phyloP scores from a whole-genome alignment of 2,888 invertebrate genomes.

The Pachymerium ferrugineum region DNA sequence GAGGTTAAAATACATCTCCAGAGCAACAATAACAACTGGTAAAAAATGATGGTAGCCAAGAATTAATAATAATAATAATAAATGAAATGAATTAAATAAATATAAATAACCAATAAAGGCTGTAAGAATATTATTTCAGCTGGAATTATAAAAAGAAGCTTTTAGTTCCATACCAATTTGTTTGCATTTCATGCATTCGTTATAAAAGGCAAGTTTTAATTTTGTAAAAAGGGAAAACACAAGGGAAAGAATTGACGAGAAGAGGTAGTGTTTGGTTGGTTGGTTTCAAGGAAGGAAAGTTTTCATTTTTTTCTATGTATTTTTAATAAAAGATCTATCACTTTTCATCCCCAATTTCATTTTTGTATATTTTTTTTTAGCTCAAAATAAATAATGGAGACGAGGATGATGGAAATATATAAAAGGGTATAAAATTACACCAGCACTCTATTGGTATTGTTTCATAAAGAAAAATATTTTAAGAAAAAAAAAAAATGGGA shows the following conservation, averaged over 20 bases:
- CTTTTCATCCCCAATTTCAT: constrained; percentile 6
- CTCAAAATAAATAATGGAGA: constrained; percentile 5
- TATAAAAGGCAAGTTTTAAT: background rate
- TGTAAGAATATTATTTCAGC: constrained; percentile 6
- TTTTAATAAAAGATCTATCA: background rate
- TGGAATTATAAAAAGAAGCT: constrained; percentile 7
- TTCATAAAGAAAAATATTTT: constrained; percentile 2
- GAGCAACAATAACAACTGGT: constrained; percentile 15
- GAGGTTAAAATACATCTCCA: constrained; percentile 10
- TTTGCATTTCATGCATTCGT: background rate
- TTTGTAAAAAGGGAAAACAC: background rate
- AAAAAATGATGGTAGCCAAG: constrained; percentile 19
- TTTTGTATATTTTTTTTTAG: background rate
- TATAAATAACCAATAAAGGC: constrained; percentile 19
- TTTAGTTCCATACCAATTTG: constrained; percentile 13
- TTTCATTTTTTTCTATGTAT: background rate
- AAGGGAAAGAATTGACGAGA: background rate
- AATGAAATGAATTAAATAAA: background rate
- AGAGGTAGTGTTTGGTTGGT: background rate
- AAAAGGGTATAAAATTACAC: background rate
- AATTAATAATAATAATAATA: background rate
- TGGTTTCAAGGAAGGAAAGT: background rate
- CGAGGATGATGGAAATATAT: constrained; percentile 8
- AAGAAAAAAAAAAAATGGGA: background rate
- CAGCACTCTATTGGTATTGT: constrained; percentile 18